phyloP scores from a whole-genome alignment of 2,113 vertebrate genomes.

The Lutjanus erythropterus region DNA sequence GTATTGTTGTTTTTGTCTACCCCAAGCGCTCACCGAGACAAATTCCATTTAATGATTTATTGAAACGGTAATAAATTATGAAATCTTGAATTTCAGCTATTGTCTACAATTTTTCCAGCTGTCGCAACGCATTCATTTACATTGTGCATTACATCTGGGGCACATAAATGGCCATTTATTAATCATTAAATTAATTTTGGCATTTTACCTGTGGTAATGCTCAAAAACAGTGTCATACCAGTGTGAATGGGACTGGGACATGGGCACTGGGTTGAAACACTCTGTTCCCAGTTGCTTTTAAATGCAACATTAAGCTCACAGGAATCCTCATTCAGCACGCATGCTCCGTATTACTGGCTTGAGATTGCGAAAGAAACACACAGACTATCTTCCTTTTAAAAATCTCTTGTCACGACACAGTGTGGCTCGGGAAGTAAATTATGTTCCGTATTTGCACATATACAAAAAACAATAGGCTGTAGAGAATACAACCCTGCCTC shows the following conservation, averaged over 20 bases:
- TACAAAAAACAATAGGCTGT: not conserved
- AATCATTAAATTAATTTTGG: not conserved
- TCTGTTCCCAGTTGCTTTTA: fast-evolving
- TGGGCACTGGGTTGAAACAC: fast-evolving
- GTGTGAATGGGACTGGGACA: not conserved
- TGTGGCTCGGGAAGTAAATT: not conserved
- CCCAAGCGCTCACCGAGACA: no score
- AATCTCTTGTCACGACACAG: not conserved
- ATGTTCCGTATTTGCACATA: not conserved
- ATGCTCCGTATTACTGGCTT: not conserved
- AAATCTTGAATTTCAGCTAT: no score
- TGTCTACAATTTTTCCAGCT: no score
- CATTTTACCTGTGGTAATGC: not conserved
- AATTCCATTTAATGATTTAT: no score
- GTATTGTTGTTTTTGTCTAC: no score
- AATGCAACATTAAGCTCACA: slow-evolving; percentile 11
- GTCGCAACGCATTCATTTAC: not conserved
- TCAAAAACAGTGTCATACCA: not conserved
- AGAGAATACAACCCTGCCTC: not conserved
- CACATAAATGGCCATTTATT: no score
- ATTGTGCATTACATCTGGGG: not conserved
- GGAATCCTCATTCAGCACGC: not conserved
- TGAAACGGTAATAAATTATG: no score
- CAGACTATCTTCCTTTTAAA: not conserved
- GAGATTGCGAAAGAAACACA: not conserved